Percentiles rank a stretch among this genome's conserved stretches.
These are phyloP conservation scores for Yponomeuta plumbellus DNA, from an alignment of 2,888 invertebrate species.

Conservation along the genomic window DNA sequence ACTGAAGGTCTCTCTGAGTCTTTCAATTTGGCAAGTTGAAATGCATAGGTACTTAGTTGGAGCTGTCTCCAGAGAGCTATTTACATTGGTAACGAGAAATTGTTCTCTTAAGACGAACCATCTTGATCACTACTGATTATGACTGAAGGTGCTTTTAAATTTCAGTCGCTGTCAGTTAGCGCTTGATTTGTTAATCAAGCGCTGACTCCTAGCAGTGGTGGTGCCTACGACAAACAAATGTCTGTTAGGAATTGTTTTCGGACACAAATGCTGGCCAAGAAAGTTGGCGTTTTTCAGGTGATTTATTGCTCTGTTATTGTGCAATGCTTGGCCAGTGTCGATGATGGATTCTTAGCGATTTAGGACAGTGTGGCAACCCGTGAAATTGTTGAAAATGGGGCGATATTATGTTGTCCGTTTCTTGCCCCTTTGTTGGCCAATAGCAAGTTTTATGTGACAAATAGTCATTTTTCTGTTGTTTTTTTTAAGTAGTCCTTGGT, in stretches of 20 bases:
- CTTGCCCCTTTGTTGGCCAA: neutral
- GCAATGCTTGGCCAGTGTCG: neutral
- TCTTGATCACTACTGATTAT: no score
- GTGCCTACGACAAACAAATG: neutral
- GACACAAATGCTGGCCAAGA: conserved; percentile 2
- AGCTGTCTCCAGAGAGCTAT: no score
- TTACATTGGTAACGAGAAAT: no score
- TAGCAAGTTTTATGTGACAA: neutral
- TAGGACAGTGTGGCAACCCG: neutral
- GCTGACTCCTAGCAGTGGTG: neutral
- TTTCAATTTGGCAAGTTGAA: no score
- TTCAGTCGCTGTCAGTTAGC: no score
- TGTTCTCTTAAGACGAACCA: no score
- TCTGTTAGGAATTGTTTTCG: conserved; percentile 9
- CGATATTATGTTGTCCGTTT: neutral
- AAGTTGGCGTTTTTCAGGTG: neutral
- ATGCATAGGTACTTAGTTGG: no score
- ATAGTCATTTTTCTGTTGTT: neutral
- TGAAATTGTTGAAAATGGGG: neutral
- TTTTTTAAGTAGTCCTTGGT: neutral
- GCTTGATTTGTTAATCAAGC: no score
- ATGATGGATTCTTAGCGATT: neutral
- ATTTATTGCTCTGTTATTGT: neutral
- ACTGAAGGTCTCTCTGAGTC: no score
- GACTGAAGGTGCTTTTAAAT: no score